These are phyloP conservation scores for Sclerodermus sp. DNA, from an alignment of 2,888 invertebrate genomes.

Conservation along the genomic window DNA sequence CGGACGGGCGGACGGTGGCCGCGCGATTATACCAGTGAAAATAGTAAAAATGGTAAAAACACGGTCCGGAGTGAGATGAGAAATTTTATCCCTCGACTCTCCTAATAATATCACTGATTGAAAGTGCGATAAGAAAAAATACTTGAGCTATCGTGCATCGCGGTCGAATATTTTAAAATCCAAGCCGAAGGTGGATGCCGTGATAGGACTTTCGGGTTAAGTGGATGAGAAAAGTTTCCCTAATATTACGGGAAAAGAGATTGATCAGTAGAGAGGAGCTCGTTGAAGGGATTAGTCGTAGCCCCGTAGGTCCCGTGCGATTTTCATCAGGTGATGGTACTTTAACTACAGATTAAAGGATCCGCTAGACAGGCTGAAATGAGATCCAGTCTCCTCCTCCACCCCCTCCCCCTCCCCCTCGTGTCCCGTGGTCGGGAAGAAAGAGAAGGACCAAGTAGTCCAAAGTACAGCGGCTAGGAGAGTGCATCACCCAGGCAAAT, in stretches of 20 bases:
- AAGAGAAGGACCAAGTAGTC: background rate
- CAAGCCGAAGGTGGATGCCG: too few species aligned
- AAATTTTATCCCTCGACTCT: too few species aligned
- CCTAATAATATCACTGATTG: too few species aligned
- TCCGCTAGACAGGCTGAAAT: slow-evolving; percentile 17
- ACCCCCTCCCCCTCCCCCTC: too few species aligned
- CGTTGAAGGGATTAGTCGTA: slow-evolving; percentile 28
- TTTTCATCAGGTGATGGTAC: slow-evolving; percentile 30
- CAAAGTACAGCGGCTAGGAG: background rate
- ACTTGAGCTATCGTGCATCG: too few species aligned
- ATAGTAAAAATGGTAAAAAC: too few species aligned
- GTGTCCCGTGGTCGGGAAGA: background rate
- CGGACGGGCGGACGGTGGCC: too few species aligned
- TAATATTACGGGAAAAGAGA: slow-evolving; percentile 22
- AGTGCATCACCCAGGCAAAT: background rate
- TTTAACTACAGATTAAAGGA: slow-evolving; percentile 27
- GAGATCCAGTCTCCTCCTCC: slow-evolving; percentile 8
- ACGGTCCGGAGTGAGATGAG: too few species aligned
- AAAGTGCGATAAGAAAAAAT: too few species aligned
- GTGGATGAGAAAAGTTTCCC: slow-evolving; percentile 35
- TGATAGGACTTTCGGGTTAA: slow-evolving; percentile 29
- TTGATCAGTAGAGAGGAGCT: slow-evolving; percentile 20
- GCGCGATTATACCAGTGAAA: too few species aligned
- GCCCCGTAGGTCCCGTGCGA: slow-evolving; percentile 13
- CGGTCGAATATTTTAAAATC: too few species aligned